Conservation (phyloP, 2,888 invertebrate species). For the Tetragonula carbonaria region DNA sequence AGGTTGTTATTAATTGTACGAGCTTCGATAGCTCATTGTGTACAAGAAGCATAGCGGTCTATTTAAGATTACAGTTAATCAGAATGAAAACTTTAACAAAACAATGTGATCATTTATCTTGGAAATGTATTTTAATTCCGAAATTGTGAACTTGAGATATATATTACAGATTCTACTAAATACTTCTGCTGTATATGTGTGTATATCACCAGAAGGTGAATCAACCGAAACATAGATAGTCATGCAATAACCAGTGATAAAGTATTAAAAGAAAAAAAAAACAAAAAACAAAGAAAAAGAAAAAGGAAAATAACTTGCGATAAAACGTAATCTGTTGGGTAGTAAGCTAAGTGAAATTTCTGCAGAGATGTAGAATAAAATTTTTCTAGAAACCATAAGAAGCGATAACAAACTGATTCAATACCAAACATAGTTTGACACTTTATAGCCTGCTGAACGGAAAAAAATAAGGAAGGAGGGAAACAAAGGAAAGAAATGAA, state of each 20-base stretch:
- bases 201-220: not conserved
- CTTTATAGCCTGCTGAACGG: constrained; percentile 18
- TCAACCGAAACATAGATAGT: not conserved
- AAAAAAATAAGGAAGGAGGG: constrained; percentile 4
- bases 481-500: not conserved
- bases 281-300: too few species aligned
- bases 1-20: not conserved
- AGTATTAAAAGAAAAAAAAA: not conserved
- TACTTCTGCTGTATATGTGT: too few species aligned
- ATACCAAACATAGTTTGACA: constrained; percentile 3
- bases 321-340: constrained; percentile 15
- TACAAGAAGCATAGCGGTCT: not conserved
- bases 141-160: not conserved
- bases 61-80: not conserved
- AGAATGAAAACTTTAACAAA: not conserved
- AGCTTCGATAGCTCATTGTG: not conserved
- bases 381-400: constrained; percentile 29
- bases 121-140: not conserved
- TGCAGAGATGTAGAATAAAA: not conserved
- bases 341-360: constrained; percentile 34
- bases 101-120: not conserved
- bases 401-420: constrained; percentile 22
- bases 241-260: constrained; percentile 19
- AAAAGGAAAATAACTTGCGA: not conserved
- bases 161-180: not conserved